phyloP scores from a whole-genome alignment of 2,888 invertebrate species.

The Holacanthella duospinosa region DNA sequence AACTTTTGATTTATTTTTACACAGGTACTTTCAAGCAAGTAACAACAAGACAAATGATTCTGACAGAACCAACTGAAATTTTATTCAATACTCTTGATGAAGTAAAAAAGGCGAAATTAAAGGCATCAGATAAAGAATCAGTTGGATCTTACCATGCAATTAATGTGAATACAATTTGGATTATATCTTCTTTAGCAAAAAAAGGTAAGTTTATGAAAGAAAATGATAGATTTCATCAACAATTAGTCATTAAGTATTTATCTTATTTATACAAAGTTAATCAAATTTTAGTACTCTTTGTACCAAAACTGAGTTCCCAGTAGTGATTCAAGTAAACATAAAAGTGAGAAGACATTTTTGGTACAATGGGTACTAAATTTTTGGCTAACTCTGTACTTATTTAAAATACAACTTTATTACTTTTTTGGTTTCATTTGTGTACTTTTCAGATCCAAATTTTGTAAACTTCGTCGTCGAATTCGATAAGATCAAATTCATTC shows the following conservation, averaged over 20 bases:
- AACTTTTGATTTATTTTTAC: background rate
- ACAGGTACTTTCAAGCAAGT: constrained; percentile 6
- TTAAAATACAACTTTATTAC: background rate
- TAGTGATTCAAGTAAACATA: background rate
- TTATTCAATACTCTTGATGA: constrained; percentile 10
- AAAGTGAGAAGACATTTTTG: no score
- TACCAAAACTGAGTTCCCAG: background rate
- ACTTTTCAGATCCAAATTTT: constrained; percentile 49
- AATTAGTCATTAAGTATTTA: background rate
- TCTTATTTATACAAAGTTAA: background rate
- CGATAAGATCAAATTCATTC: constrained; percentile 52
- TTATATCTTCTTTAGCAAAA: constrained; percentile 25
- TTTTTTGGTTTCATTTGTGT: constrained; percentile 2
- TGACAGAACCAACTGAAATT: constrained; percentile 3
- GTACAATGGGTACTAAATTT: no score
- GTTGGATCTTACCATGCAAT: background rate
- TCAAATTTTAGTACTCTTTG: no score
- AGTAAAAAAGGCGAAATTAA: constrained; percentile 6
- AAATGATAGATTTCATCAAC: background rate
- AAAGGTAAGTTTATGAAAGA: constrained; percentile 29
- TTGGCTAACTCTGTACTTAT: no score
- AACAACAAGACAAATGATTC: constrained; percentile 4
- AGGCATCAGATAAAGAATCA: background rate
- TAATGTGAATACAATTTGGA: constrained; percentile 23
- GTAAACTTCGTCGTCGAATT: constrained; percentile 54